Evolutionary conservation across 2,797 vertebrate species (phyloP).

Genomic region (Silurus aristotelis): DNA sequence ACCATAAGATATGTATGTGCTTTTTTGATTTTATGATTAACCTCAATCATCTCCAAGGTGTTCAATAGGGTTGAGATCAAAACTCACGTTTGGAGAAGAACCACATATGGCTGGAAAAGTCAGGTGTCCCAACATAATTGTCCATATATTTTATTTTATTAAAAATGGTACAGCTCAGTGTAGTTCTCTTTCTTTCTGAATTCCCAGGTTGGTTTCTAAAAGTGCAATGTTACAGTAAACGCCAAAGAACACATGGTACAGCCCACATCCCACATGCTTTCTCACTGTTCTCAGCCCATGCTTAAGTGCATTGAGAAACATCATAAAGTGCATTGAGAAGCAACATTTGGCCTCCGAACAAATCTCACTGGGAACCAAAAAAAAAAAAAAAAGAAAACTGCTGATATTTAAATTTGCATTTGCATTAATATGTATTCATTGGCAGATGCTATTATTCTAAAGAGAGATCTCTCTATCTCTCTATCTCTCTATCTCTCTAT

Average conservation of each 20-base stretch:
- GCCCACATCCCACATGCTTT: constrained; percentile 19
- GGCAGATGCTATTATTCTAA: background rate
- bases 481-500: no score
- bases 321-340: background rate
- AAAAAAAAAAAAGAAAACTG: background rate
- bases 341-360: background rate
- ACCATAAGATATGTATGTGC: no score
- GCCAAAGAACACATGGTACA: background rate
- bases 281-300: constrained; percentile 6
- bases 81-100: no score
- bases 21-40: background rate
- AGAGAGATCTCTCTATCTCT: no score
- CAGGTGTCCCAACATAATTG: no score
- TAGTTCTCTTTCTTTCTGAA: background rate
- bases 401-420: background rate
- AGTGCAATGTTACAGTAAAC: background rate
- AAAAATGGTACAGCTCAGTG: constrained; percentile 5
- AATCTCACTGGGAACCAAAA: background rate
- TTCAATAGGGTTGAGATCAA: no score
- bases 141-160: constrained; percentile 23
- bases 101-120: background rate
- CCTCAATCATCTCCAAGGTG: no score
- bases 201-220: background rate
- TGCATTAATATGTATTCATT: background rate
- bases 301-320: background rate